phyloP scores from a whole-genome alignment of 2,888 invertebrate genomes.

The Lissocephala sabroskyi region DNA sequence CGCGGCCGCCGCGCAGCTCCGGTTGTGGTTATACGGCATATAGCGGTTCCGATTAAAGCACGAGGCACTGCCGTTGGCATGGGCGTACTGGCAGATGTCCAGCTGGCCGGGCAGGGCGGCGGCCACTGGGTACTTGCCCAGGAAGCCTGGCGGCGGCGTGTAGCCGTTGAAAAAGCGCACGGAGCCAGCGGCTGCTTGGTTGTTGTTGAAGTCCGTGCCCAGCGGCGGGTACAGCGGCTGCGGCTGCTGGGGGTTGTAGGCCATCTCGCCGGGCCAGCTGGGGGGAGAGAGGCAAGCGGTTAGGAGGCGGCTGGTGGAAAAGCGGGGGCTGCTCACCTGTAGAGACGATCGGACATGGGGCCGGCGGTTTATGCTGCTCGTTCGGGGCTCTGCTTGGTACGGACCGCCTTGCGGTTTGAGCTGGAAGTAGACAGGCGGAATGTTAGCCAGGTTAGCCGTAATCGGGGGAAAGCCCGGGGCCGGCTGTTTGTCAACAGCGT shows the following conservation, averaged over 20 bases:
- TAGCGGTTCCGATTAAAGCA: constrained; percentile 68
- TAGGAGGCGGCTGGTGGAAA: no score
- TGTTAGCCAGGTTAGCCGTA: no score
- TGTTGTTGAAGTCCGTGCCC: constrained; percentile 34
- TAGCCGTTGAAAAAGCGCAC: constrained; percentile 32
- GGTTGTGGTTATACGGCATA: constrained; percentile 68
- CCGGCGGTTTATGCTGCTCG: constrained; percentile 15
- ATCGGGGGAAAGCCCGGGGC: constrained; percentile 17
- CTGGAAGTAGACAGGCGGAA: constrained; percentile 25
- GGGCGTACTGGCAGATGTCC: constrained; percentile 52
- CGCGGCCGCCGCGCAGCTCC: constrained; percentile 47
- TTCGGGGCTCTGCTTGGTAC: constrained; percentile 23
- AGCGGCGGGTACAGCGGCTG: constrained; percentile 16
- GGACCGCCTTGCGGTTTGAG: not conserved
- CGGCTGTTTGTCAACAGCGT: no score
- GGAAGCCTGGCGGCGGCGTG: constrained; percentile 22
- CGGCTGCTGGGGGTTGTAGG: constrained; percentile 26
- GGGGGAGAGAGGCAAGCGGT: no score
- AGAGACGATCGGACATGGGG: constrained; percentile 52
- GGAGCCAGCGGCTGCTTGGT: constrained; percentile 12
- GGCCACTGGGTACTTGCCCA: constrained; percentile 25
- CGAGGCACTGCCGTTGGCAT: constrained; percentile 36
- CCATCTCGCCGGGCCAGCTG: constrained; percentile 41
- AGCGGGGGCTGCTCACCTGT: no score
- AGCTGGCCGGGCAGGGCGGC: constrained; percentile 13